Percentiles rank a stretch among this genome's conserved stretches.
These are phyloP conservation scores for Oreochromis mossambicus DNA, from an alignment of 2,797 vertebrate genomes.

Conservation along the genomic window DNA sequence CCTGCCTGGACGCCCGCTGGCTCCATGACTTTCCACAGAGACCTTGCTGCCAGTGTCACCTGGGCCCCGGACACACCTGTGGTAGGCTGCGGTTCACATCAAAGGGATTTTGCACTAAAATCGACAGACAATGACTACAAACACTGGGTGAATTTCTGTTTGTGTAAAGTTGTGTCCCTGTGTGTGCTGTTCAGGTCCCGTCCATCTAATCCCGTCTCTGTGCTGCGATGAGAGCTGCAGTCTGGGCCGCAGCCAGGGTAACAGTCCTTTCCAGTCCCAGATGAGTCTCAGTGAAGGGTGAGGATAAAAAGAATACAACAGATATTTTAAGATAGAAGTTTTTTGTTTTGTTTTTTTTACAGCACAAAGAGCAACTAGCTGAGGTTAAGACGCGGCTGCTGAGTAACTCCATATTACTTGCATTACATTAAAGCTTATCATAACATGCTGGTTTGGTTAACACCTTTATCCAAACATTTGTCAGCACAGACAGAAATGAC, in stretches of 20 bases:
- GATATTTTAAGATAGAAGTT: neutral
- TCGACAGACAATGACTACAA: neutral
- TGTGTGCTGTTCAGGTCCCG: constrained; percentile 76
- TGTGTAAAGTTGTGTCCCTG: neutral
- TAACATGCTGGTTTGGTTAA: neutral
- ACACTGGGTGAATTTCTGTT: neutral
- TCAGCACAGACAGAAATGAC: neutral
- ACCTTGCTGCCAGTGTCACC: constrained; percentile 84
- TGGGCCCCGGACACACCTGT: constrained; percentile 76
- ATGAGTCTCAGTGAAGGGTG: constrained; percentile 82
- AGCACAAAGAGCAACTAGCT: neutral
- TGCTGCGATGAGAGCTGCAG: constrained; percentile 86
- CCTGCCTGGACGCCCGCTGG: constrained; percentile 83
- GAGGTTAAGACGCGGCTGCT: neutral
- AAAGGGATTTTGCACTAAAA: neutral
- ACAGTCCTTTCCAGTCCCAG: constrained; percentile 79
- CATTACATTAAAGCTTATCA: neutral
- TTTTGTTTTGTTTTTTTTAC: neutral
- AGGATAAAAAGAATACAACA: constrained; percentile 1
- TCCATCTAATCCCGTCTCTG: constrained; percentile 86
- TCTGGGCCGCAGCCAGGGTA: constrained; percentile 68
- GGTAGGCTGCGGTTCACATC: constrained; percentile 72
- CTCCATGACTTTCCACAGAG: constrained; percentile 77
- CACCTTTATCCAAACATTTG: neutral
- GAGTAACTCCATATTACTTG: neutral